Percentiles rank a stretch among this genome's conserved stretches.
Evolutionary conservation across 2,113 vertebrate species (phyloP).

Genomic region (Upupa epops): DNA sequence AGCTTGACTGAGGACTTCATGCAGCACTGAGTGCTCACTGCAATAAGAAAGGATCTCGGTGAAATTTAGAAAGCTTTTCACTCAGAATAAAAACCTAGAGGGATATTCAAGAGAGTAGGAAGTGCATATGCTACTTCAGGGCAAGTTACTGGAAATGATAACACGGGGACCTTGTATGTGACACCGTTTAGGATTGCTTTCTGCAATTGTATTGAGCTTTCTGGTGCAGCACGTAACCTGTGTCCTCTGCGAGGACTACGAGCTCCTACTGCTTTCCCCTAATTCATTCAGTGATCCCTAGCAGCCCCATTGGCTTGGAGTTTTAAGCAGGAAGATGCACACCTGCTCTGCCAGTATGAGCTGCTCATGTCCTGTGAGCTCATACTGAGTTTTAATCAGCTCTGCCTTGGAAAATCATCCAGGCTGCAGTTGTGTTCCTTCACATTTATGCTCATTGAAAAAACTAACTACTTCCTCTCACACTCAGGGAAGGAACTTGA

Average conservation of each 20-base stretch:
- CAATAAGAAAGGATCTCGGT: not conserved
- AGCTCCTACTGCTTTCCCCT: not conserved
- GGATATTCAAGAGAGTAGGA: not conserved
- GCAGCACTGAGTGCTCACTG: not conserved
- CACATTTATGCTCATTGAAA: not conserved
- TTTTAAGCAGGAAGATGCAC: slow-evolving; percentile 15
- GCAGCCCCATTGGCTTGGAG: not conserved
- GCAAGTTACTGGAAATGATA: not conserved
- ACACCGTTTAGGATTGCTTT: not conserved
- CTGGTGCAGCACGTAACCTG: not conserved
- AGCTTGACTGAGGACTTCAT: not conserved
- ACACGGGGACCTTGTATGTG: not conserved
- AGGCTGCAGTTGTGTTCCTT: not conserved
- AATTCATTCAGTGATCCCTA: not conserved
- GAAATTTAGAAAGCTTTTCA: not conserved
- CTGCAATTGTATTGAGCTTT: not conserved
- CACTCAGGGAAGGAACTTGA: not conserved
- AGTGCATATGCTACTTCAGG: not conserved
- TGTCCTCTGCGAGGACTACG: not conserved
- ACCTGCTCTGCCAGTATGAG: slow-evolving; percentile 10
- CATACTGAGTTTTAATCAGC: not conserved
- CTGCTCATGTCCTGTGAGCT: not conserved
- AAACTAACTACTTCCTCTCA: not conserved
- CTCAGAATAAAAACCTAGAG: not conserved
- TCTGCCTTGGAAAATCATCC: not conserved